Conservation (phyloP, 2,797 vertebrate species). For the Diplodus sargus region DNA sequence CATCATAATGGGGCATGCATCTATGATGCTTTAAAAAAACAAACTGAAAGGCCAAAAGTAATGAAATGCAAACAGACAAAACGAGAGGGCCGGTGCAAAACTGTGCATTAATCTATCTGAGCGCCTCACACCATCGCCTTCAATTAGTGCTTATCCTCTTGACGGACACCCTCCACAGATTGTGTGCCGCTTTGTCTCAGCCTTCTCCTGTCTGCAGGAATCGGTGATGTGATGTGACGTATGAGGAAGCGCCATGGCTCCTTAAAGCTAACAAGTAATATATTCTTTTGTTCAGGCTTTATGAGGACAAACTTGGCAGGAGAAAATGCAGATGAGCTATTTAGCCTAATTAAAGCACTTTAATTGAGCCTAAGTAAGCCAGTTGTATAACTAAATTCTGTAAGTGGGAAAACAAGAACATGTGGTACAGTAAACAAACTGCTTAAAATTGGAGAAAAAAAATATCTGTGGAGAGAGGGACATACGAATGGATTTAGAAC, state of each 20-base stretch:
- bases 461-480: neutral
- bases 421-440: neutral
- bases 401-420: neutral
- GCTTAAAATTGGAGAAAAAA: neutral
- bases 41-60: slow-evolving; percentile 38
- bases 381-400: slow-evolving; percentile 2
- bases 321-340: slow-evolving; percentile 31
- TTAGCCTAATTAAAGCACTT: slow-evolving; percentile 29
- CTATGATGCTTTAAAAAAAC: slow-evolving; percentile 3
- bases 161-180: slow-evolving; percentile 34
- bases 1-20: slow-evolving; percentile 3
- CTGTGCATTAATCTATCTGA: slow-evolving; percentile 39
- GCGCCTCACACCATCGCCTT: slow-evolving; percentile 38
- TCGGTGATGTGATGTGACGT: slow-evolving; percentile 28
- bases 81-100: slow-evolving; percentile 28
- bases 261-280: slow-evolving; percentile 32
- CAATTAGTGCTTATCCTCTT: slow-evolving; percentile 46
- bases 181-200: slow-evolving; percentile 19
- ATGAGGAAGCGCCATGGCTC: neutral
- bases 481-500: neutral
- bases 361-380: slow-evolving; percentile 32
- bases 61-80: slow-evolving; percentile 57
- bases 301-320: slow-evolving; percentile 31
- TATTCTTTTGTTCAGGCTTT: slow-evolving; percentile 57
- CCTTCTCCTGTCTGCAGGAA: slow-evolving; percentile 25